Evolutionary conservation across 2,113 vertebrate genomes (phyloP), one percentile per base, ranked within the genome.

Genomic region (Cyphomyrus discorhynchus): DNA sequence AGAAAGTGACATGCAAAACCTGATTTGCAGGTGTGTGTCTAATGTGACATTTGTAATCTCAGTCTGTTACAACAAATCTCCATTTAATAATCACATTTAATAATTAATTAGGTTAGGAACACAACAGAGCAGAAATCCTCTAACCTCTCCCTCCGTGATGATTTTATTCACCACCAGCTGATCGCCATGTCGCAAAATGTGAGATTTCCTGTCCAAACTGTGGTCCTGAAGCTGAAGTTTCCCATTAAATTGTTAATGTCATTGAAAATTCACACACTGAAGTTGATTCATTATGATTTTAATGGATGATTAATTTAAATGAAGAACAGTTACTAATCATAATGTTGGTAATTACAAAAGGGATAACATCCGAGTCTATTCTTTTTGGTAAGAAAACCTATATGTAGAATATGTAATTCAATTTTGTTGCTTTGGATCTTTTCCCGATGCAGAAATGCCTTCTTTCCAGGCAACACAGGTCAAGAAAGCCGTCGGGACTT

Each of bases 141-240:
- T 96, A 90, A 99, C 98, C 96, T 97, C 92, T 91, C 96, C 97
- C 62, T 97, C 95, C 77, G 90, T 94, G 50, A 95, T 89, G 3
- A 92, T 94, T 91, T 93, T 97, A 1, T 92, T 93, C 89, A 98
- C 91, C 87, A 94, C 88, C 94, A 98, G 93, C 88, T 93, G 93
- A 0, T 93, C 94, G 0, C 94, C 93, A 27, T 91, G 91, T 91
- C 92, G 96, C 91, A 96, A 89, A 89, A 98, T 91, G 87, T 92
- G 95, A 42, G 70, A 95, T 90, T 92, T 97, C 89, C 92, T 96
- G 42, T 97, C 96, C 93, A 96, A 77, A 9, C 93, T 94, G 47
- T 96, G 92, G 6, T 90, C 90, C 66, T 89, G 90, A 1, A 97
- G 93, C 98, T 99, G 92, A 2, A 52, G 89, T 49, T 3, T n/a